Conservation (phyloP, 2,888 invertebrate species). For the Aspidiotus rigidus region DNA sequence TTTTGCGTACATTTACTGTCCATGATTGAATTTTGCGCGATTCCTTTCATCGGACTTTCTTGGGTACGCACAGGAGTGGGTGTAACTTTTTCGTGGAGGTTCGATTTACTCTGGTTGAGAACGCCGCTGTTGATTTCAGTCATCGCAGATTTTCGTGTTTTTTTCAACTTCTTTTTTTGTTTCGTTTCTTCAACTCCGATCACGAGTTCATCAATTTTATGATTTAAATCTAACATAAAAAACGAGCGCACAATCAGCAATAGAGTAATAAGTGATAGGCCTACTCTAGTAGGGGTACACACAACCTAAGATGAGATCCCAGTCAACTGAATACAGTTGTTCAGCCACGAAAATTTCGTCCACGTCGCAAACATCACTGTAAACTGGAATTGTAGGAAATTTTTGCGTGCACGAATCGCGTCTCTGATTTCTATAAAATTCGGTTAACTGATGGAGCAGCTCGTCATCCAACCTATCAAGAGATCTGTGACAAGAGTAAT, state of each 20-base stretch:
- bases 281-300: neutral
- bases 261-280: neutral
- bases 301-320: conserved; percentile 13
- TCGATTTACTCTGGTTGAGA: neutral
- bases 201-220: neutral
- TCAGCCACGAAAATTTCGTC: conserved; percentile 7
- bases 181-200: neutral
- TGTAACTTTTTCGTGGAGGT: neutral
- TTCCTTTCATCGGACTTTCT: no score
- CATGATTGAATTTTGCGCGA: neutral
- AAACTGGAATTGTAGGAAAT: conserved; percentile 5
- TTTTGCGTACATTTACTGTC: neutral
- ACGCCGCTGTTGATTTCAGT: neutral
- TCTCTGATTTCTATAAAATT: neutral
- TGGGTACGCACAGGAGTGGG: no score
- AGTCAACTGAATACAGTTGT: conserved; percentile 7
- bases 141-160: conserved; percentile 15
- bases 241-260: neutral
- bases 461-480: conserved; percentile 9
- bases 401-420: neutral
- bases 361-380: neutral
- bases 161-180: conserved; percentile 17
- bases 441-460: neutral
- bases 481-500: conserved; percentile 1
- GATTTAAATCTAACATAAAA: neutral